Evolutionary conservation across 2,888 invertebrate genomes (phyloP), one percentile per base, ranked within the genome.

Genomic region (Steinernema scapterisci): DNA sequence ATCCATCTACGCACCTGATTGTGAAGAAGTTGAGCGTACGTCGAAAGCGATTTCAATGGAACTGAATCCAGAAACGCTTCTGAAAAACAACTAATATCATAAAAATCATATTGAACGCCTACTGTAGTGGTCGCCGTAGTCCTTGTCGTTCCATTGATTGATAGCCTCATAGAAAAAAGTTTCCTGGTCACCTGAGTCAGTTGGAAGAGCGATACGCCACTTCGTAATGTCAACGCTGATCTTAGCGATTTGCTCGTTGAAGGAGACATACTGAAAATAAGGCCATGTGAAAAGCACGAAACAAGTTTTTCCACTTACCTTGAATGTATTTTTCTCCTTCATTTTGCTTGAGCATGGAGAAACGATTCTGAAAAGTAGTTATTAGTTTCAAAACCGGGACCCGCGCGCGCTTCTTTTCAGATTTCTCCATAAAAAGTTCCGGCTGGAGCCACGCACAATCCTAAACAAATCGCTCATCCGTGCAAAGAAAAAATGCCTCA

Each of bases 141-240:
- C 95, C 25, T 95, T 91, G 1, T 92, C 93, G 85, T 92, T 92
- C 95, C 95, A 97, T 90, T 95, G 95, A 79, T 92, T 91, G 25
- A 95, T 88, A 0, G 93, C 91, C 88, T 94, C 91, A 83, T 92
- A 91, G 88, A 97, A 95, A 87, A 92, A 92, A 0, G 94, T 93
- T 19, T 88, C 88, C 85, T 92, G 92, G 73, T 92, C 92, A 81
- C 92, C 92, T 7, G 73, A 63, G 5, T 75, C 73, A 9, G 73
- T 63, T n/a, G 76, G 75, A 11, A 80, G 54, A 27, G 74, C 71
- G n/a, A 72, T 45, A 13, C 70, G 45, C 71, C 73, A 73, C 43
- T 74, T 76, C 19, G 74, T 92, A 0, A 95, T 93, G 89, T 95
- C 92, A 52, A 95, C 91, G 87, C 94, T 93, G 75, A 96, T 93